A percentile compares a stretch with the other conserved stretches of the same genome.
phyloP scores from a whole-genome alignment of 2,888 invertebrate genomes.

The Pristionchus exspectatus region DNA sequence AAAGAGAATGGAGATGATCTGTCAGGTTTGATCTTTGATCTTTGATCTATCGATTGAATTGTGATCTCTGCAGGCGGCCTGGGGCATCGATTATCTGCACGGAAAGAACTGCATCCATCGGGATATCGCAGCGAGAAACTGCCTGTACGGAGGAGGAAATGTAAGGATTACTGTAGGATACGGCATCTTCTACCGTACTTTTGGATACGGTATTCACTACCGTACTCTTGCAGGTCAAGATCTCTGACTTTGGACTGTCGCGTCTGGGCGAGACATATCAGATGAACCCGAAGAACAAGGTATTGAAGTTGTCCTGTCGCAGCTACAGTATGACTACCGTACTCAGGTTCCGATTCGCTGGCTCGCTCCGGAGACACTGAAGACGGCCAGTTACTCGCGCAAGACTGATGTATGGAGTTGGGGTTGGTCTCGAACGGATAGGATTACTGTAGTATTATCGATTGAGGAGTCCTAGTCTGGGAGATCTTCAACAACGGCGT shows the following conservation, averaged over 20 bases:
- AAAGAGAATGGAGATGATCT: slow-evolving; percentile 49
- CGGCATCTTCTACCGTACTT: background rate
- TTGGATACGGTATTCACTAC: background rate
- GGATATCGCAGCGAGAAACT: slow-evolving; percentile 67
- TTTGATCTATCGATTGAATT: background rate
- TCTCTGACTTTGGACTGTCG: background rate
- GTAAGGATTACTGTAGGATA: slow-evolving; percentile 30
- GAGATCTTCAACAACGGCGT: slow-evolving; percentile 55
- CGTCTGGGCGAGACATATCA: slow-evolving; percentile 16
- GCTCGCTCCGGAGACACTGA: slow-evolving; percentile 59
- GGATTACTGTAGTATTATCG: background rate
- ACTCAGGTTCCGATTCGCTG: slow-evolving; percentile 57
- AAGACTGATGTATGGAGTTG: slow-evolving; percentile 57
- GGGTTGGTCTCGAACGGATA: background rate
- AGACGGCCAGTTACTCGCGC: slow-evolving; percentile 38
- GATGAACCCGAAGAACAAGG: slow-evolving; percentile 51
- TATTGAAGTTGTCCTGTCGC: background rate
- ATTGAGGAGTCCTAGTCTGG: slow-evolving; percentile 51
- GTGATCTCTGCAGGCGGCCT: slow-evolving; percentile 59
- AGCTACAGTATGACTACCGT: background rate
- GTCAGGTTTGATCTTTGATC: slow-evolving; percentile 29
- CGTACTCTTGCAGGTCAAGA: background rate
- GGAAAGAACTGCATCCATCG: slow-evolving; percentile 62
- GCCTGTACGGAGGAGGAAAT: slow-evolving; percentile 60
- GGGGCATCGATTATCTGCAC: slow-evolving; percentile 69